A percentile compares a stretch with the other conserved stretches of the same genome.
phyloP scores from a whole-genome alignment of 2,113 vertebrate species.

The Perca flavescens region DNA sequence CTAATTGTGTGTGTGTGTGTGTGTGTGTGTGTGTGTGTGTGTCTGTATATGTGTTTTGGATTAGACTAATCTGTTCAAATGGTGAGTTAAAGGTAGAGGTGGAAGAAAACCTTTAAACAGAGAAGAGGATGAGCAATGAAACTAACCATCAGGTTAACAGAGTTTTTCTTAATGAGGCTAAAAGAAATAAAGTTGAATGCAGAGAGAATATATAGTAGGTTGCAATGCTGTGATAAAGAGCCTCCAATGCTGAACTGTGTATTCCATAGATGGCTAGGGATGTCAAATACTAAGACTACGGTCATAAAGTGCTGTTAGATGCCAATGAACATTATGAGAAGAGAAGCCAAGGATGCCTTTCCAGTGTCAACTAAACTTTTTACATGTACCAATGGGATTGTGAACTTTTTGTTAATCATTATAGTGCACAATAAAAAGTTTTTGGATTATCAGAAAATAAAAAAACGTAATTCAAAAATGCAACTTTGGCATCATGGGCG shows the following conservation, averaged over 20 bases:
- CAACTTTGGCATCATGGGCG: too few species aligned
- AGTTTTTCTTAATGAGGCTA: not conserved
- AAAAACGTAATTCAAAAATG: too few species aligned
- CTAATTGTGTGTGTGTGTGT: constrained; percentile 20
- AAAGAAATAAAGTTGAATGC: not conserved
- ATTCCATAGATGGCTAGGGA: too few species aligned
- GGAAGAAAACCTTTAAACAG: constrained; percentile 44
- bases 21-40: constrained; percentile 8
- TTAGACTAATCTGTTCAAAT: constrained; percentile 60
- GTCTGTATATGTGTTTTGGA: constrained; percentile 28
- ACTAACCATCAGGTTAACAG: not conserved
- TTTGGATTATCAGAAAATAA: too few species aligned
- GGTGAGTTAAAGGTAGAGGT: constrained; percentile 34
- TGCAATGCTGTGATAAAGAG: not conserved
- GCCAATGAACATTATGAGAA: not conserved
- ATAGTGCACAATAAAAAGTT: too few species aligned
- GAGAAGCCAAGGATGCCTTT: not conserved
- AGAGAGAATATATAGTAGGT: not conserved
- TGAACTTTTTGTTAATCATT: too few species aligned
- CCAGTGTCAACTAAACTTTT: not conserved
- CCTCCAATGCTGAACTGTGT: too few species aligned
- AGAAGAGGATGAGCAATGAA: constrained; percentile 23
- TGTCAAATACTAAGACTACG: not conserved
- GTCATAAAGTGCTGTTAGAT: not conserved
- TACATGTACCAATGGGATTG: too few species aligned